phyloP scores from a whole-genome alignment of 2,113 vertebrate species.

The Nestor notabilis region DNA sequence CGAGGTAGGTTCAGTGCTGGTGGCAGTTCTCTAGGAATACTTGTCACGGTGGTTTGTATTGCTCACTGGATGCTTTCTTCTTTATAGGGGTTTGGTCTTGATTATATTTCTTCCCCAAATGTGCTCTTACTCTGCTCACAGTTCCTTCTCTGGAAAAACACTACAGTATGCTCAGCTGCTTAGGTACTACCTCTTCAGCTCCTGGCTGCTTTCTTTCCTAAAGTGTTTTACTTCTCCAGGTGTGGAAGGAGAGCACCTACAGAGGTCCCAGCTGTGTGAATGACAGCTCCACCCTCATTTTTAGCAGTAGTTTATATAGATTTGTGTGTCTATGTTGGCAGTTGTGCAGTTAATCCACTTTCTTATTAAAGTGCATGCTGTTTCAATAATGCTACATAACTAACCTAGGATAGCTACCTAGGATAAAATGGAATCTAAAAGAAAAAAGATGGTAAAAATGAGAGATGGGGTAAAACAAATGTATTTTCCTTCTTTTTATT shows the following conservation, averaged over 20 bases:
- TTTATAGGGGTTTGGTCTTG: background rate
- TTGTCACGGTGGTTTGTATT: background rate
- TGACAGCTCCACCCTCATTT: background rate
- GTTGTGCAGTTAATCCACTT: background rate
- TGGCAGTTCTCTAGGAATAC: background rate
- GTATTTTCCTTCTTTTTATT: background rate
- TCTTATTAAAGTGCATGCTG: background rate
- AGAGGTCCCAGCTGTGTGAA: background rate
- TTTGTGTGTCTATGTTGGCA: background rate
- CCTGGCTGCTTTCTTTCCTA: background rate
- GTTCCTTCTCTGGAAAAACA: background rate
- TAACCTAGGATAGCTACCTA: background rate
- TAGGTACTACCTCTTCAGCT: background rate
- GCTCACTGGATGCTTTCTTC: background rate
- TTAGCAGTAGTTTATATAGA: background rate
- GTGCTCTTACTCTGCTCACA: background rate
- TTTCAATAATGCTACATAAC: background rate
- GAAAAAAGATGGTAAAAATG: background rate
- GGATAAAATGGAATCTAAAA: background rate
- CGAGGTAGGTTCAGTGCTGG: fast-evolving
- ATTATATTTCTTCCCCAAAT: background rate
- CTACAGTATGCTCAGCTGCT: background rate
- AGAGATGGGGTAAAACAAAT: background rate
- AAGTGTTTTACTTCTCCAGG: background rate
- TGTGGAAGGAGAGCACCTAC: background rate